Base-by-base conservation (phyloP, 2,888 invertebrate species). In the Andrena bicolor region DNA sequence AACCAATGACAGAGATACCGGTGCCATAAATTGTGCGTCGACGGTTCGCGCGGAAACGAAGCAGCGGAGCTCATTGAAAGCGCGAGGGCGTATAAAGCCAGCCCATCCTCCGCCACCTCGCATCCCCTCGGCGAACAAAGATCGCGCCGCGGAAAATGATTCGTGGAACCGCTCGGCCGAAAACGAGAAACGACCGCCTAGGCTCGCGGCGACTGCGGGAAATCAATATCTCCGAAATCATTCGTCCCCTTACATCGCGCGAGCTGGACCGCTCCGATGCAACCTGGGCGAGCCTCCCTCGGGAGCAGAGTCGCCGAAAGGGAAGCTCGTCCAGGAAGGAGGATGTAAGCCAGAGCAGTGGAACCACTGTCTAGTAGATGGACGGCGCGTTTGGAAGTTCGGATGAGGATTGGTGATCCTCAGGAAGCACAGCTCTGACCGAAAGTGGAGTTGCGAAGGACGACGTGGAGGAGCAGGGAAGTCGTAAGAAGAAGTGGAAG, bases 381-480 rank as follows among this genome's bases (percentile, higher is more conserved):
- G 66, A 70, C 72, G 16, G 4, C 41, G 68, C 77, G 70, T 56
- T 71, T 66, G 88, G 28, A 80, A 49, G 72, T 80, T 75, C 77
- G 75, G 79, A 76, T 80, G 71, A 80, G 72, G 82, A 76, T 76
- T 51, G 68, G 70, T 76, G 83, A 70, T 70, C n/a, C n/a, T n/a
- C 20, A 71, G 76, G 71, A 76, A 68, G 69, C 41, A 26, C 66
- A 26, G 51, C 49, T 56, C 65, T 41, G 13, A 6, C 28, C 20
- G 48, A 35, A 56, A 49, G 76, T 53, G 53, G 72, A 49, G 49
- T 1, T 8, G 23, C 56, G 26, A 56, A 10, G 23, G 20, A 20
- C 4, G 56, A 23, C 23, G 56, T 2, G 48, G 53, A 32, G 61
- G 60, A 66, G 26, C 48, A 23, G 60, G 28, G 23, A 41, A 63